Evolutionary conservation across 2,888 invertebrate genomes (phyloP), one percentile per base, ranked within the genome.

Genomic region (Caenorhabditis macrosperma): DNA sequence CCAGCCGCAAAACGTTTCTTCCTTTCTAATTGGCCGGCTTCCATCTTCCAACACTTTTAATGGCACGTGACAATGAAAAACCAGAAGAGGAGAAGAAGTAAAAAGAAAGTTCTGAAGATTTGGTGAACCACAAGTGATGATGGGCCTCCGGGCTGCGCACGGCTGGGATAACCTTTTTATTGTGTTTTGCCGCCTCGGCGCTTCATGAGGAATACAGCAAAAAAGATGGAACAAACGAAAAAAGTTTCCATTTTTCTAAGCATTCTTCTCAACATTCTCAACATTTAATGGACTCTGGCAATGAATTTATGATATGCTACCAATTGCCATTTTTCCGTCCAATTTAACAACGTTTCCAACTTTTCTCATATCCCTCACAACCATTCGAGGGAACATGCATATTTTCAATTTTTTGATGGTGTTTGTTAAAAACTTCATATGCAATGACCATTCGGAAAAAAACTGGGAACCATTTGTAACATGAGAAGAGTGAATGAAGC

Each of bases 151-250:
- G 41, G 54, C 22, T n/a, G 20, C 28, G 44, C 26, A 17, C 10
- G 44, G 44, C n/a, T n/a, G n/a, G 63, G 48, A 50, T 74, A 74
- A 74, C 74, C 74, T 66, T 74, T 74, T 74, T 74, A 64, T 74
- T 74, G 57, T 66, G 64, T 66, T 50, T 74, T 74, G 64, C 52
- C 57, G 64, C 52, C 24, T 50, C 30, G 48, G 50, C 72, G 63
- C 57, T 64, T 44, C 30, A 44, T 54, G 30, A 60, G 52, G 59
- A 59, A 35, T 46, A 57, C 30, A 35, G 57, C 26, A 46, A 54
- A 22, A 24, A 48, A 12, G 54, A 35, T 17, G 35, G 5, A 17
- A 33, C 46, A 38, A 38, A 30, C 22, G 30, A 46, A 9, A 35
- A 26, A 46, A 17, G 38, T 48, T 46, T 46, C 61, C 63, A 48